A percentile compares a stretch with the other conserved stretches of the same genome.
Evolutionary conservation across 2,888 invertebrate species (phyloP).

Genomic region (Eristalis intricaria): DNA sequence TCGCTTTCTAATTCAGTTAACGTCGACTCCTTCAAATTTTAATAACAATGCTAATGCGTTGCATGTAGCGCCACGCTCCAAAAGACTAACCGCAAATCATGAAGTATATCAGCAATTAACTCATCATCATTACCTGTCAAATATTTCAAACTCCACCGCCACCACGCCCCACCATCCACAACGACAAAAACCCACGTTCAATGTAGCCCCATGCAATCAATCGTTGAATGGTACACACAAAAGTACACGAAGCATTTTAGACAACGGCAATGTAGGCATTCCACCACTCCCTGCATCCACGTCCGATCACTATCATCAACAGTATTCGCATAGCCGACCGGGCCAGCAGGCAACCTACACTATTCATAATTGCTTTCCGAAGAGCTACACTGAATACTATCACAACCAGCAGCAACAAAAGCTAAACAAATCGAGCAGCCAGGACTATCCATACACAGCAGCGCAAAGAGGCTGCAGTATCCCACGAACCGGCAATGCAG

Average conservation of each 20-base stretch:
- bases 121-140: constrained; percentile 63
- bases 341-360: constrained; percentile 78
- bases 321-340: constrained; percentile 32
- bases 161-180: constrained; percentile 74
- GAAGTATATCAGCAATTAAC: constrained; percentile 72
- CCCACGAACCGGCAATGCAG: constrained; percentile 67
- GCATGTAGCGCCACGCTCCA: constrained; percentile 81
- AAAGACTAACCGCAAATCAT: constrained; percentile 77
- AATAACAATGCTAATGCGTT: constrained; percentile 84
- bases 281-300: constrained; percentile 73
- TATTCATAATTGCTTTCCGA: constrained; percentile 80
- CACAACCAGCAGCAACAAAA: constrained; percentile 77
- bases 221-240: constrained; percentile 61
- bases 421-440: constrained; percentile 75
- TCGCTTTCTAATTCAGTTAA: constrained; percentile 75
- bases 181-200: constrained; percentile 81
- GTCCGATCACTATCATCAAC: constrained; percentile 65
- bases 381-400: constrained; percentile 80
- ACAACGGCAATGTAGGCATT: constrained; percentile 49
- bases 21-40: constrained; percentile 83
- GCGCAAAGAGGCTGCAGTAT: constrained; percentile 74
- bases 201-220: constrained; percentile 77
- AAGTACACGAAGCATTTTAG: constrained; percentile 64
- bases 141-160: constrained; percentile 32
- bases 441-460: constrained; percentile 78